Evolutionary conservation across 2,888 invertebrate species (phyloP).

Genomic region (Tinea semifulvella): DNA sequence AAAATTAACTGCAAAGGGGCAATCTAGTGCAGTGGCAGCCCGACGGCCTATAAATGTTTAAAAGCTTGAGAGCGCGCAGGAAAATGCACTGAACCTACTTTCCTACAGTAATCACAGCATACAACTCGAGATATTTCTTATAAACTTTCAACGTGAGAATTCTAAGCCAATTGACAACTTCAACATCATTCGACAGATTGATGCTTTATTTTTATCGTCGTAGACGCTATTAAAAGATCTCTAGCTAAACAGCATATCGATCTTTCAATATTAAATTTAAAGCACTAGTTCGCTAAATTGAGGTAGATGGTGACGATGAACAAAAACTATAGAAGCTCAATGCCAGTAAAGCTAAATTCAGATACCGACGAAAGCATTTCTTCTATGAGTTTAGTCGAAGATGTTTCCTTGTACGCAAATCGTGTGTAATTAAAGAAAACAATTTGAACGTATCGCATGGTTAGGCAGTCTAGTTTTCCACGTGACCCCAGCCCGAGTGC

Average conservation of each 20-base stretch:
- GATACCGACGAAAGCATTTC: too few species aligned
- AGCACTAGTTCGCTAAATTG: too few species aligned
- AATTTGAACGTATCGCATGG: constrained; percentile 4
- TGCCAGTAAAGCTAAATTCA: too few species aligned
- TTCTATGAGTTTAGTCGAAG: too few species aligned
- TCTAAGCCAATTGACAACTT: neutral
- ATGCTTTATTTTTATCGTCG: neutral
- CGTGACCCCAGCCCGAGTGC: constrained; percentile 40
- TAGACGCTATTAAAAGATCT: neutral
- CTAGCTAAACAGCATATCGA: too few species aligned
- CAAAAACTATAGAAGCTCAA: too few species aligned
- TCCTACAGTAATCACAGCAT: neutral
- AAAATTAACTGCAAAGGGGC: constrained; percentile 28
- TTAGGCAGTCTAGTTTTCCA: constrained; percentile 24
- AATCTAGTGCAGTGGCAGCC: constrained; percentile 23
- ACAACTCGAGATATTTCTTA: neutral
- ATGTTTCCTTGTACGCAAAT: too few species aligned
- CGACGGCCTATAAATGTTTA: constrained; percentile 20
- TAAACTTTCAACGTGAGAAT: neutral
- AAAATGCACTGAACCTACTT: constrained; percentile 10
- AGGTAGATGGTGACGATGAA: too few species aligned
- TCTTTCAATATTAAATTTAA: too few species aligned
- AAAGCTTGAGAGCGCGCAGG: constrained; percentile 4
- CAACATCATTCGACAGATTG: neutral
- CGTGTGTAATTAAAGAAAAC: too few species aligned